Conservation (phyloP, 2,888 invertebrate genomes). For the Thelaira solivaga region DNA sequence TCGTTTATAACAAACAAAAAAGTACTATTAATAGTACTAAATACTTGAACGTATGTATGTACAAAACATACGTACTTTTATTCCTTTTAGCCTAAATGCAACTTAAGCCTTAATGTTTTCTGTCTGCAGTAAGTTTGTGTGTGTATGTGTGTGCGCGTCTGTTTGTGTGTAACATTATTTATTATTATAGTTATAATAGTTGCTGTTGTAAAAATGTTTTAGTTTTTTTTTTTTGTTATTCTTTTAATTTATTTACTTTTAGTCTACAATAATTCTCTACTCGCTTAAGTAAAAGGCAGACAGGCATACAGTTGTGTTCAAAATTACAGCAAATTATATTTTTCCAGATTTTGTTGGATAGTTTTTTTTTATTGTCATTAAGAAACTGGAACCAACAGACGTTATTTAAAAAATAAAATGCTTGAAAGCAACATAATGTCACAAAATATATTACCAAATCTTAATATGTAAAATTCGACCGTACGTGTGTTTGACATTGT, state of each 20-base stretch:
- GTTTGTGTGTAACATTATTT: conserved; percentile 48
- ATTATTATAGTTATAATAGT: conserved; percentile 45
- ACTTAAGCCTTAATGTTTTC: conserved; percentile 22
- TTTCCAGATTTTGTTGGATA: too few relatives aligned
- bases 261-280: conserved; percentile 29
- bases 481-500: too few relatives aligned
- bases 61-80: conserved; percentile 14
- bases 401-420: too few relatives aligned
- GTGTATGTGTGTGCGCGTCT: too few relatives aligned
- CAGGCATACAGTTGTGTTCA: conserved; percentile 4
- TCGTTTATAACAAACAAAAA: too few relatives aligned
- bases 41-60: background rate
- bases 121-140: conserved; percentile 17
- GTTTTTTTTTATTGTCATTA: too few relatives aligned
- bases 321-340: background rate
- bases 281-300: background rate
- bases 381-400: too few relatives aligned
- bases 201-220: conserved; percentile 47
- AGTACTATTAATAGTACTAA: background rate
- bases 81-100: conserved; percentile 56
- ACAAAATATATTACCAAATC: too few relatives aligned
- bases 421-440: too few relatives aligned
- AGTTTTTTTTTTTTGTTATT: conserved; percentile 36
- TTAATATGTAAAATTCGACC: too few relatives aligned
- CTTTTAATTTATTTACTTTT: conserved; percentile 51